Evolutionary conservation across 2,888 invertebrate species (phyloP).

Genomic region (Drosophila neutralis): DNA sequence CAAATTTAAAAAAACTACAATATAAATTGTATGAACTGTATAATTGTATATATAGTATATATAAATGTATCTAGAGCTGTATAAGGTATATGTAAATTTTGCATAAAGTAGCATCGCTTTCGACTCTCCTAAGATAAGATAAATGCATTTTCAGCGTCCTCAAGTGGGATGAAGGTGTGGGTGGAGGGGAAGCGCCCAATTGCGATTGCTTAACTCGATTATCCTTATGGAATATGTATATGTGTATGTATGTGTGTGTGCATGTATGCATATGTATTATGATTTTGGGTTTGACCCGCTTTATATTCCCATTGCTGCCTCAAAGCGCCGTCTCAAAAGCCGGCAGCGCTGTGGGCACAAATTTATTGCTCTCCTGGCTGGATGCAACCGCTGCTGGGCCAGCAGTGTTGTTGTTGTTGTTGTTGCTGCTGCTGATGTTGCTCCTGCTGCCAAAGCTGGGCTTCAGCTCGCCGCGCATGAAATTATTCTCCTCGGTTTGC

Average conservation of each 20-base stretch:
- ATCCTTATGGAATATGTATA: slow-evolving; percentile 68
- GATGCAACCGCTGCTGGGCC: slow-evolving; percentile 1
- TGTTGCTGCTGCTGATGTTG: slow-evolving; percentile 7
- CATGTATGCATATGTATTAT: slow-evolving; percentile 46
- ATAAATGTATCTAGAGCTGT: slow-evolving; percentile 43
- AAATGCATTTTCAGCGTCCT: slow-evolving; percentile 65
- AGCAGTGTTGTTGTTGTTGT: not conserved
- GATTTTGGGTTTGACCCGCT: slow-evolving; percentile 66
- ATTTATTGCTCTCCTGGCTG: slow-evolving; percentile 49
- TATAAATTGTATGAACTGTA: slow-evolving; percentile 67
- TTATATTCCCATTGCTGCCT: slow-evolving; percentile 11
- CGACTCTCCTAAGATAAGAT: slow-evolving; percentile 60
- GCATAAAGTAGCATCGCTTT: slow-evolving; percentile 77
- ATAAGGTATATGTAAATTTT: slow-evolving; percentile 65
- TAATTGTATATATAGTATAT: slow-evolving; percentile 49
- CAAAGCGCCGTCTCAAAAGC: slow-evolving; percentile 82
- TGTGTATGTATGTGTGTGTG: slow-evolving; percentile 23
- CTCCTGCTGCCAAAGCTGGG: slow-evolving; percentile 58
- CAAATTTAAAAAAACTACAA: slow-evolving; percentile 70
- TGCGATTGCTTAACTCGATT: slow-evolving; percentile 60
- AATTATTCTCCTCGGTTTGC: slow-evolving; percentile 85
- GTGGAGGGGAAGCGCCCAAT: slow-evolving; percentile 34
- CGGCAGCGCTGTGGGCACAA: slow-evolving; percentile 63
- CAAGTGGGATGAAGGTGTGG: slow-evolving; percentile 2
- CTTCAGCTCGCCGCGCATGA: slow-evolving; percentile 84